Conservation (phyloP, 2,888 invertebrate genomes). For the Drosophila formosana region DNA sequence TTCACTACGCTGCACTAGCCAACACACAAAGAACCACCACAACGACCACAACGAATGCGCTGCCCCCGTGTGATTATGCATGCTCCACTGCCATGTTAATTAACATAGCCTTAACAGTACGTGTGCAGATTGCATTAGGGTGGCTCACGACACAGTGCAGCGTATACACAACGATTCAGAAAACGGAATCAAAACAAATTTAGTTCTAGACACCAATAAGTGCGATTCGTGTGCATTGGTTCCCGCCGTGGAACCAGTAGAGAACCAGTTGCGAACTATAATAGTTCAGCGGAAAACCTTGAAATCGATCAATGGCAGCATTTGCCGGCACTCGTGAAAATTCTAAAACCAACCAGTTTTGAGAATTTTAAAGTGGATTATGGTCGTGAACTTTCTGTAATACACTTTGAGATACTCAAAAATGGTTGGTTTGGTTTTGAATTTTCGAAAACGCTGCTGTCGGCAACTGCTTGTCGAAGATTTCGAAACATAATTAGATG, state of each 20-base stretch:
- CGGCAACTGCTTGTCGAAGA: not conserved
- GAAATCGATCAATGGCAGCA: not conserved
- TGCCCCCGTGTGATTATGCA: conserved; percentile 17
- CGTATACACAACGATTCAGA: conserved; percentile 39
- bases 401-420: conserved; percentile 60
- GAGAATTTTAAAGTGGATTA: conserved; percentile 60
- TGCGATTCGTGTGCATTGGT: conserved; percentile 56
- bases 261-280: conserved; percentile 9
- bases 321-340: conserved; percentile 46
- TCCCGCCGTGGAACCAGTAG: conserved; percentile 11
- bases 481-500: not conserved
- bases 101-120: conserved; percentile 56
- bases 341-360: conserved; percentile 79
- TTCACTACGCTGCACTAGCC: conserved; percentile 25
- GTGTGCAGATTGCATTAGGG: conserved; percentile 21
- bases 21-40: conserved; percentile 2
- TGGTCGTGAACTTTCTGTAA: not conserved
- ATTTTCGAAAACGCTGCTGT: conserved; percentile 55
- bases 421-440: conserved; percentile 81
- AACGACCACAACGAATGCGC: conserved; percentile 13
- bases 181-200: conserved; percentile 34
- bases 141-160: conserved; percentile 31
- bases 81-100: conserved; percentile 55
- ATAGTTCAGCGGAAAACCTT: not conserved
- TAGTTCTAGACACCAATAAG: conserved; percentile 70